phyloP scores from a whole-genome alignment of 2,113 vertebrate species.

The Herpailurus yagouaroundi region DNA sequence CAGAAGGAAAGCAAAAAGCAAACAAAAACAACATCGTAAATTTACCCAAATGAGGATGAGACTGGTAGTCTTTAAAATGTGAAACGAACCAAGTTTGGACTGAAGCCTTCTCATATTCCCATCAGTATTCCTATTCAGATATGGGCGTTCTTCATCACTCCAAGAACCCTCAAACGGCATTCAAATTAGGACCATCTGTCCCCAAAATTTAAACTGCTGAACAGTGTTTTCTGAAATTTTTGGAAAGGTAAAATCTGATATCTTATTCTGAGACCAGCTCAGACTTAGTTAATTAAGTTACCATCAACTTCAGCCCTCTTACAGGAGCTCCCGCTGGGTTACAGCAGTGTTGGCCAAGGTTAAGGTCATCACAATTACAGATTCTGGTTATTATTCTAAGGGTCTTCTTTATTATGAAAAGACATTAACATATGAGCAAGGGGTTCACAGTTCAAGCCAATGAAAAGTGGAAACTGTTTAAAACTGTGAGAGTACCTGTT shows the following conservation, averaged over 20 bases:
- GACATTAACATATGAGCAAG: neutral
- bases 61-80: neutral
- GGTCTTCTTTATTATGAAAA: constrained; percentile 13
- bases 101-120: neutral
- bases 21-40: neutral
- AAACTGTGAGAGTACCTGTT: neutral
- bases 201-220: neutral
- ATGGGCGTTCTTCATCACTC: neutral
- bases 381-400: neutral
- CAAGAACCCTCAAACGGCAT: neutral
- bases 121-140: neutral
- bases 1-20: neutral
- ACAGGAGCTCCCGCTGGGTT: neutral
- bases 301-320: neutral
- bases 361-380: neutral
- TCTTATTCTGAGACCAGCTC: neutral
- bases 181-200: constrained; percentile 43
- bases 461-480: neutral
- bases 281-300: neutral
- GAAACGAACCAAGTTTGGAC: neutral
- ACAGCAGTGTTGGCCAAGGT: neutral
- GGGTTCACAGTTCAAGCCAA: neutral
- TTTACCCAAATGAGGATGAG: neutral
- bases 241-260: neutral
- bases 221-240: neutral